These are phyloP conservation scores for Mastigias papua DNA, from an alignment of 30 jellyfish, hydroid and myxozoan genomes.

Conservation along the genomic window DNA sequence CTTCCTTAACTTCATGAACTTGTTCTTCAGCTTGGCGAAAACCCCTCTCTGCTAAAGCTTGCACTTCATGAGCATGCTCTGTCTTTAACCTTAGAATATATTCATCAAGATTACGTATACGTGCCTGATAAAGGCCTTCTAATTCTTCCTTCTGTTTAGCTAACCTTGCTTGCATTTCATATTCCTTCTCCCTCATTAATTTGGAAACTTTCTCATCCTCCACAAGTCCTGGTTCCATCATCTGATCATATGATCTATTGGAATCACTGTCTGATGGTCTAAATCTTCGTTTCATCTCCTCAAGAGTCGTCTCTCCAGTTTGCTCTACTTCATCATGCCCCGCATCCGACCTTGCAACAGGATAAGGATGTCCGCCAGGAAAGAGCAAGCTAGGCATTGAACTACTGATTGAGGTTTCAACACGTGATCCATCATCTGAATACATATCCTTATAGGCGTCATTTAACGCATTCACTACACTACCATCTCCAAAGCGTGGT, in stretches of 20 bases:
- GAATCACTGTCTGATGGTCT: conserved; percentile 63
- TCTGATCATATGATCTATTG: conserved; percentile 54
- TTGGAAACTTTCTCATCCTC: conserved; percentile 28
- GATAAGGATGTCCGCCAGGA: conserved; percentile 17
- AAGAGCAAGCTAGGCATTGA: conserved; percentile 46
- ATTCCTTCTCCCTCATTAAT: conserved; percentile 51
- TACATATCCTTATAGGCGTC: conserved; percentile 50
- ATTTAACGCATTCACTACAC: conserved; percentile 24
- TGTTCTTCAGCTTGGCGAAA: conserved; percentile 55
- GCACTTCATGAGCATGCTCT: conserved; percentile 25
- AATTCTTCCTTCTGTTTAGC: conserved; percentile 48
- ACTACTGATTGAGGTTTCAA: conserved; percentile 39
- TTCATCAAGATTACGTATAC: conserved; percentile 40
- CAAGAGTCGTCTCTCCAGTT: conserved; percentile 18
- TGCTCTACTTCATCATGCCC: conserved; percentile 63
- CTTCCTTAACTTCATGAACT: conserved; percentile 39
- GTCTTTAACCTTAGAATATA: conserved; percentile 29
- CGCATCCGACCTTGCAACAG: conserved; percentile 4
- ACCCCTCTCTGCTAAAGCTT: conserved; percentile 29
- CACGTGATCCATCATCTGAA: conserved; percentile 66
- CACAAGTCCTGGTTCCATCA: conserved; percentile 53
- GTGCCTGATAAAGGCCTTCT: conserved; percentile 38
- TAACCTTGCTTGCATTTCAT: conserved; percentile 21
- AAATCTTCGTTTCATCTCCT: conserved; percentile 44
- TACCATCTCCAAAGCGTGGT: conserved; percentile 68